A percentile compares a stretch with the other conserved stretches of the same genome.
Conservation (phyloP, 2,113 vertebrate genomes). For the Plestiodon gilberti region DNA sequence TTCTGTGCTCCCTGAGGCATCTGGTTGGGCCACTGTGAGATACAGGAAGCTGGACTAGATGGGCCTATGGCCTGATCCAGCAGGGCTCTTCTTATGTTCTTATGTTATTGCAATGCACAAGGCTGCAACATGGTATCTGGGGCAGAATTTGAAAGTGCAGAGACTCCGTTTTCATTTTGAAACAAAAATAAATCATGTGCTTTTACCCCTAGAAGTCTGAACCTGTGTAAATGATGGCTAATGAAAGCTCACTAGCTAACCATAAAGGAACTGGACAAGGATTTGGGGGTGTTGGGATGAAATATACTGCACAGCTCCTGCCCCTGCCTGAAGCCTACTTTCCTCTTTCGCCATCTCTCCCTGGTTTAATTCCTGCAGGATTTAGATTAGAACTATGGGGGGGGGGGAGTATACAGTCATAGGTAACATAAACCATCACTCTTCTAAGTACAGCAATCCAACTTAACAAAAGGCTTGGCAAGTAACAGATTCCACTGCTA, state of each 20-base stretch:
- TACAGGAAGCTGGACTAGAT: no score
- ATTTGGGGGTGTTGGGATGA: background rate
- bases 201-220: background rate
- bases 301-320: background rate
- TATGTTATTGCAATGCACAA: no score
- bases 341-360: background rate
- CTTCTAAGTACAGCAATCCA: background rate
- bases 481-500: slow-evolving; percentile 10
- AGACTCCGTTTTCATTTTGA: background rate
- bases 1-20: no score
- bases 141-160: background rate
- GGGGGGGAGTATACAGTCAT: background rate
- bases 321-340: background rate
- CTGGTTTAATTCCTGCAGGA: background rate
- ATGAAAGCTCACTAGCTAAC: background rate
- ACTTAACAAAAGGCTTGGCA: slow-evolving; percentile 30
- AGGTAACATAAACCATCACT: background rate
- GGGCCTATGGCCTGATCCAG: no score
- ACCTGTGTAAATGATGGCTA: background rate
- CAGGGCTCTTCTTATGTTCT: no score
- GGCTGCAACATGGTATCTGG: background rate
- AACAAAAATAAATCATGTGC: background rate
- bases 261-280: background rate
- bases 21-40: no score
- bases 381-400: background rate